Evolutionary conservation across 1,140 invertebrate species (phyloP).

Genomic region (Macrosteles quadrilineatus): DNA sequence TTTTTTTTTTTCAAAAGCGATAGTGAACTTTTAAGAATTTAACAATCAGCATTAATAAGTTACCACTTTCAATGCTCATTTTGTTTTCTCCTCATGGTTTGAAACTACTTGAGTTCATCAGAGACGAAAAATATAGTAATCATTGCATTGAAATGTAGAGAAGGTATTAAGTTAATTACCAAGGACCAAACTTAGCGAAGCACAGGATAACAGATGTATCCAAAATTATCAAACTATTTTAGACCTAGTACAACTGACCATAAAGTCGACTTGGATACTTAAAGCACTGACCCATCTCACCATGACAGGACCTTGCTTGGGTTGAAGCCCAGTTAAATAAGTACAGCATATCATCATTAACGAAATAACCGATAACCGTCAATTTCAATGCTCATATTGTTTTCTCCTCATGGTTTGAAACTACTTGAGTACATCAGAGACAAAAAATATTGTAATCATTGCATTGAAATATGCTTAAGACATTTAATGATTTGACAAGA

Average conservation of each 20-base stretch:
- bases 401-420: neutral
- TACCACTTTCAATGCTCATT: slow-evolving; percentile 1
- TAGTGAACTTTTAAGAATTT: too few relatives aligned
- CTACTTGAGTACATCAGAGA: neutral
- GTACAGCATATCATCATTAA: too few relatives aligned
- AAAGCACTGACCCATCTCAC: slow-evolving; percentile 90
- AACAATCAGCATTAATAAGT: too few relatives aligned
- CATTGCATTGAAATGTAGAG: slow-evolving; percentile 10
- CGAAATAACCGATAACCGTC: too few relatives aligned
- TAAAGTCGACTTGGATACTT: slow-evolving; percentile 74
- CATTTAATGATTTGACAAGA: too few relatives aligned
- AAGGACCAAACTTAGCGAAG: too few relatives aligned
- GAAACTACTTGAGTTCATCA: neutral
- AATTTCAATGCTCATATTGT: neutral
- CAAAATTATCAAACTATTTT: slow-evolving; percentile 42
- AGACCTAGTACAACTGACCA: slow-evolving; percentile 88
- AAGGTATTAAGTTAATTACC: too few relatives aligned
- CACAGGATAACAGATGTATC: too few relatives aligned
- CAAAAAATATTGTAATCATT: slow-evolving; percentile 16
- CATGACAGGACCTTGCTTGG: slow-evolving; percentile 95
- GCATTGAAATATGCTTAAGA: neutral
- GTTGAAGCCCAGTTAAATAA: slow-evolving; percentile 97
- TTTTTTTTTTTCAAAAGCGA: too few relatives aligned
- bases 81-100: neutral
- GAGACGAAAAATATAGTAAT: slow-evolving; percentile 28